Evolutionary conservation across 2,888 invertebrate genomes (phyloP), one percentile per base, ranked within the genome.

Genomic region (Cistogaster globosa): DNA sequence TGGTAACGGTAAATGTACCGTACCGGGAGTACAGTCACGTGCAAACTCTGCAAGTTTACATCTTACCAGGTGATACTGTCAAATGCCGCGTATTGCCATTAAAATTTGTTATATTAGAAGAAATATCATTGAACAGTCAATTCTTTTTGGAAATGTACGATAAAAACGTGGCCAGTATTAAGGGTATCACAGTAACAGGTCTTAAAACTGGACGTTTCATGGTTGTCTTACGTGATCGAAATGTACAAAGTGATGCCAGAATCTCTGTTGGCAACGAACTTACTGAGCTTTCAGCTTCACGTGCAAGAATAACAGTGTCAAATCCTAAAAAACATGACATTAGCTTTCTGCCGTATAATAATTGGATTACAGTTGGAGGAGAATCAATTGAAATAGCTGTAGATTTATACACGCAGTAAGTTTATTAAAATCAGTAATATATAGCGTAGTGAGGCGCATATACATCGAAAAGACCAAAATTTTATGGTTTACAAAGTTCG

Each of bases 61-160:
- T 99, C 63, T 94, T 98, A 88, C 94, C 95, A 14, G 96, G 96
- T 11, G 97, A 98, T 88, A 93, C 94, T n/a, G 94, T 97, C 12
- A 93, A 94, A 20, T 97, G 96, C 89, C 94, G 94, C 89, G 95
- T 97, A 86, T 94, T 95, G 88, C 95, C 95, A 93, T 92, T 95
- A 76, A 95, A 95, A 90, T 94, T 94, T 91, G 95, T 95, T n/a
- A 93, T 94, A 87, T 91, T 95, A 86, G 89, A 92, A 42, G 95
- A 95, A 90, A 95, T 97, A 58, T 93, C 97, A 87, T 95, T 96
- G 0, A 95, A 95, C 48, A 92, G 93, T 48, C 96, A 97, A 89
- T 97, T 97, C 90, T 95, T 94, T 88, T 93, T 97, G 68, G 94
- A 96, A 90, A 93, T 96, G 5, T 95, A 95, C 88, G 93, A 95